These are phyloP conservation scores for Drosophila yakuba DNA, from an alignment of 1,140 invertebrate species.

Conservation along the genomic window DNA sequence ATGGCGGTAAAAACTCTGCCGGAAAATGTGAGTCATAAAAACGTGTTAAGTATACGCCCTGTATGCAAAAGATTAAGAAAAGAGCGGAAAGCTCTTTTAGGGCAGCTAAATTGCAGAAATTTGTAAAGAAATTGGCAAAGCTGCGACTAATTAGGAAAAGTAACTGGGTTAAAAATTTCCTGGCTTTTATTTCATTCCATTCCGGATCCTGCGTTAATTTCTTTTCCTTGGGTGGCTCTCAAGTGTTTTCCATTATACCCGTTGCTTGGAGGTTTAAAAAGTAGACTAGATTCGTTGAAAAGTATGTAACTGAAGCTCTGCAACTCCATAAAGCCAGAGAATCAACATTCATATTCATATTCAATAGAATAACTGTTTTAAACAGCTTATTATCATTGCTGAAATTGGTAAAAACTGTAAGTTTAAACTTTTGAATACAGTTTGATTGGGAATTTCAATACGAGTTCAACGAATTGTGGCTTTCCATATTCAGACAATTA, in stretches of 20 bases:
- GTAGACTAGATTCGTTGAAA: no score
- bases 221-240: not conserved
- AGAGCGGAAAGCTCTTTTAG: not conserved
- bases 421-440: no score
- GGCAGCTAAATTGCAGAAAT: conserved; percentile 42
- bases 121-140: conserved; percentile 56
- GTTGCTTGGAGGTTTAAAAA: no score
- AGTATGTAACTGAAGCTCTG: no score
- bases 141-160: conserved; percentile 49
- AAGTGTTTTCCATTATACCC: not conserved
- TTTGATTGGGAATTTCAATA: no score
- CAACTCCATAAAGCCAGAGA: no score
- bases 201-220: conserved; percentile 11
- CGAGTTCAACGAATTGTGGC: no score
- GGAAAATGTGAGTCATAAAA: conserved; percentile 50
- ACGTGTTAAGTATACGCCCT: conserved; percentile 50
- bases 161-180: conserved; percentile 46
- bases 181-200: conserved; percentile 2
- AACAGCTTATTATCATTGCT: no score
- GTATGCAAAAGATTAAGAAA: conserved; percentile 32
- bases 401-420: no score
- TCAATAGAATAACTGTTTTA: no score
- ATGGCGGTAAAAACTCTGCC: not conserved
- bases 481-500: no score
- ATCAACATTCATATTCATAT: no score